Conservation (phyloP, 64 coral and sea anemone species). For the Trachythela sp. region DNA sequence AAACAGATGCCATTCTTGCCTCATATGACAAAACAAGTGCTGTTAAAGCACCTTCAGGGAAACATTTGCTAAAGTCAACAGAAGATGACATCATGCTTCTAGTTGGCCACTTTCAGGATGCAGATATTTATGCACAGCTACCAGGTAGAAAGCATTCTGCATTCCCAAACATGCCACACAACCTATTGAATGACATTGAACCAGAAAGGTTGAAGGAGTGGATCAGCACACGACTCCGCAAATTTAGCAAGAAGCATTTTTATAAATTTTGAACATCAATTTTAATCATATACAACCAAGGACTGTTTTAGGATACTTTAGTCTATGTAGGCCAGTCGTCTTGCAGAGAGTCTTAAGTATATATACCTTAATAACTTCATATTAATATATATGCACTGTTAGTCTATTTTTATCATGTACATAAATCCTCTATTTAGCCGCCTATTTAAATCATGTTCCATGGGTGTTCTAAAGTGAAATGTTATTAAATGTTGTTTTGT, state of each 20-base stretch:
- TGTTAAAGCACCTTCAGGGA: conserved; percentile 46
- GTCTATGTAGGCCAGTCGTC: no score
- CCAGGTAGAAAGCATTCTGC: conserved; percentile 43
- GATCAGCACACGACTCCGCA: conserved; percentile 43
- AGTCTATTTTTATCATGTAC: no score
- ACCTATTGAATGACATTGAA: conserved; percentile 3
- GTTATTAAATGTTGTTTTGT: no score
- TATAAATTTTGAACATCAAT: conserved; percentile 13
- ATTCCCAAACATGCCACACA: conserved; percentile 37
- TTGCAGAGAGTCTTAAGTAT: background rate
- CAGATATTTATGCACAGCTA: conserved; percentile 22
- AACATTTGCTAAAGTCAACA: conserved; percentile 40
- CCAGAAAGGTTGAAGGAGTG: conserved; percentile 27
- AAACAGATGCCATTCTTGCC: background rate
- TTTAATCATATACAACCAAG: background rate
- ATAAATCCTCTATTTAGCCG: no score
- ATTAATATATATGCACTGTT: no score
- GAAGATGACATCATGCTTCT: conserved; percentile 46
- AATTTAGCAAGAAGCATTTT: conserved; percentile 53
- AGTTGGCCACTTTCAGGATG: conserved; percentile 21
- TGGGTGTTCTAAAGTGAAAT: no score
- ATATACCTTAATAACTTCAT: background rate
- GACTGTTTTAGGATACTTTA: background rate
- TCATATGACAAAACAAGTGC: conserved; percentile 26
- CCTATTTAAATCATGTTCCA: no score